Percentiles rank a stretch among this genome's conserved stretches.
phyloP scores from a whole-genome alignment of 1,140 invertebrate genomes.

The Drosophila paulistorum region DNA sequence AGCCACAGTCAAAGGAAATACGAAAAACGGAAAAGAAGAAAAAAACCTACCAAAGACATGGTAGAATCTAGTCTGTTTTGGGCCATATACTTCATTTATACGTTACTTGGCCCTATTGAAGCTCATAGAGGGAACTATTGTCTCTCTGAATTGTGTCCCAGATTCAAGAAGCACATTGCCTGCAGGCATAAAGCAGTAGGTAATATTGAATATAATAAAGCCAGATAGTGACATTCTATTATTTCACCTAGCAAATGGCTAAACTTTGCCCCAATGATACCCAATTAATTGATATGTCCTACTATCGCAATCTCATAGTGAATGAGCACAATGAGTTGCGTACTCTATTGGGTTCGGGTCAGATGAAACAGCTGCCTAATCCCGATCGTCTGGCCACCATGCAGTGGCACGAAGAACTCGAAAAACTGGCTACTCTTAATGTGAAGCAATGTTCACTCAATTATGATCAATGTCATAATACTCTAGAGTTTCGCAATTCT shows the following conservation, averaged over 20 bases:
- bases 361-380: slow-evolving; percentile 20
- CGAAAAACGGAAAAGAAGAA: too few relatives aligned
- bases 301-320: slow-evolving; percentile 42
- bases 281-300: slow-evolving; percentile 39
- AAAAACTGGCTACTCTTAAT: slow-evolving; percentile 49
- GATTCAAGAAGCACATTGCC: slow-evolving; percentile 53
- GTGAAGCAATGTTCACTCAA: slow-evolving; percentile 50
- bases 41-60: neutral
- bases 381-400: slow-evolving; percentile 64
- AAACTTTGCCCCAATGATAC: slow-evolving; percentile 30
- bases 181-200: slow-evolving; percentile 61
- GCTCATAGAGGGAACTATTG: slow-evolving; percentile 48
- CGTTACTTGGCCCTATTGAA: slow-evolving; percentile 15
- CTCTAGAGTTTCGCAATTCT: slow-evolving; percentile 40
- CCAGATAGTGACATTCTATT: too few relatives aligned
- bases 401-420: slow-evolving; percentile 54
- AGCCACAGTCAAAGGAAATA: slow-evolving; percentile 22
- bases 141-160: slow-evolving; percentile 36
- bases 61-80: neutral
- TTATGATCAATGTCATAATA: slow-evolving; percentile 61
- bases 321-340: slow-evolving; percentile 49
- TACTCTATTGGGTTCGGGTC: slow-evolving; percentile 52
- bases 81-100: slow-evolving; percentile 1
- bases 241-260: slow-evolving; percentile 25
- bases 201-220: neutral